Conservation (phyloP, 2,888 invertebrate species). For the Bursaphelenchus okinawaensis region DNA sequence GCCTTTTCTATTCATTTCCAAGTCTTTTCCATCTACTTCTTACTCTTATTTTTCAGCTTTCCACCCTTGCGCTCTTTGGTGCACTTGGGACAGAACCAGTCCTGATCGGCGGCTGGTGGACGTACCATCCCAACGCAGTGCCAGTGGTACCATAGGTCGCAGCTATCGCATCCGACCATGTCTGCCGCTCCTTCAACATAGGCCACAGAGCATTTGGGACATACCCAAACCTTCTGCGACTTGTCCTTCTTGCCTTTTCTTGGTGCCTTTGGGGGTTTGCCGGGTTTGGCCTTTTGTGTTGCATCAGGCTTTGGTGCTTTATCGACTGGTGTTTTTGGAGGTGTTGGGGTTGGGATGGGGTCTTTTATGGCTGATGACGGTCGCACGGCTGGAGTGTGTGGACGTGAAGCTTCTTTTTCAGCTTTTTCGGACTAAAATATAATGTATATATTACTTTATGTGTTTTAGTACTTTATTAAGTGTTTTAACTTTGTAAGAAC, state of each 20-base stretch:
- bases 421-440: too few relatives aligned
- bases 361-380: neutral
- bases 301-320: neutral
- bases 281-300: neutral
- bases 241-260: slow-evolving; percentile 5
- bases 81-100: slow-evolving; percentile 48
- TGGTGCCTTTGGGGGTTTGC: neutral
- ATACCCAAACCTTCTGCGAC: slow-evolving; percentile 47
- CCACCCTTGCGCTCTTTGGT: slow-evolving; percentile 31
- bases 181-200: slow-evolving; percentile 51
- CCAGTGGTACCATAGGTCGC: slow-evolving; percentile 56
- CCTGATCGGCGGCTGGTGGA: slow-evolving; percentile 39
- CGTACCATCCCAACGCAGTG: slow-evolving; percentile 46
- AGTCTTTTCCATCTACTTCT: too few relatives aligned
- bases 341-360: neutral
- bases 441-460: too few relatives aligned
- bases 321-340: neutral
- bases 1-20: too few relatives aligned
- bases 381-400: neutral
- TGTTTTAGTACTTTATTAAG: too few relatives aligned
- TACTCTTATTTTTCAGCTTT: too few relatives aligned
- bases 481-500: too few relatives aligned
- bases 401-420: neutral
- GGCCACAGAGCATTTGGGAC: slow-evolving; percentile 51
- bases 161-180: slow-evolving; percentile 53